Base-by-base conservation (phyloP, 1,140 invertebrate species). In the Diachasma alloeum region DNA sequence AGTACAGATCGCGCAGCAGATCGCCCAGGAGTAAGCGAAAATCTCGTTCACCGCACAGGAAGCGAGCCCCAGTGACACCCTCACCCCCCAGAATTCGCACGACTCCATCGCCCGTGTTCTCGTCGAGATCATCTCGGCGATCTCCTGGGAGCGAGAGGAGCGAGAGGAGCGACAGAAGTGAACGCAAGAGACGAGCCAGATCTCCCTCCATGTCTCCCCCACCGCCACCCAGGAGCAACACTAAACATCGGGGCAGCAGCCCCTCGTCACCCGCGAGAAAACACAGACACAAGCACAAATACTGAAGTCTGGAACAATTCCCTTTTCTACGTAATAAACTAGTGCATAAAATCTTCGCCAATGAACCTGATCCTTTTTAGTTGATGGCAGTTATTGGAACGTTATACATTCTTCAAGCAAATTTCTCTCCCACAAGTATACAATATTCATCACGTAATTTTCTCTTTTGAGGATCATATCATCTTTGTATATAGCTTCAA, bases 281-380 rank as follows among this genome's bases (percentile, higher is more conserved):
- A 82, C 90, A 91, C 76, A 88, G 91, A 80, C 90, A 91, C 78
- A 91, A 91, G 80, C 91, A 91, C 81, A 91, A 91, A 83, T 90
- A 91, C 76, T 91, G 75, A 88, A 26, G 13, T 31, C 2, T 19
- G 4, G 9, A 63, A 26, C 11, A 19, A 63, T 26, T 24, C 31
- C 2, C 26, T 63, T 63, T 63, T 63, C 22, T 63, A 63, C 59
- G 6, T 63, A 31, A 9, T 11, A 13, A 42, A 6, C 59, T 63
- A 63, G 59, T 63, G 11, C 59, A 63, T 63, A 6, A 63, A 11
- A 11, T 63, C 11, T 26, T 63, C 19, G 59, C 11, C 59, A 26
- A 63, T 31, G 59, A 31, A 63, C 6, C 11, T 31, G 19, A 63
- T 26, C 24, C 24, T 26, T 19, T 63, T 24, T 8, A 63, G 19